Evolutionary conservation across 53 echinoderm and acorn worm genomes (phyloP).

Genomic region (Antedon mediterranea): DNA sequence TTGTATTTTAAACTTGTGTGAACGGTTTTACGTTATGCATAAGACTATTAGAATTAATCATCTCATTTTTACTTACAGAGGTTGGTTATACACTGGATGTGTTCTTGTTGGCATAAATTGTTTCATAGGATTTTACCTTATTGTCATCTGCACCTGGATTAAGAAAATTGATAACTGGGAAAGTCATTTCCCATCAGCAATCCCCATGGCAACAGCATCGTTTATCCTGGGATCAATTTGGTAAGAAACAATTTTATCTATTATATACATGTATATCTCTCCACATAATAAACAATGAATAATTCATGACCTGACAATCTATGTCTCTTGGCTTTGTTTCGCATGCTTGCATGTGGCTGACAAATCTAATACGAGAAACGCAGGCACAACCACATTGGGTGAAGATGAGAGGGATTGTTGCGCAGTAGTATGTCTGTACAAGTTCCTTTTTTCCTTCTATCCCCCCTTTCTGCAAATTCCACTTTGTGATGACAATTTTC

Average conservation of each 20-base stretch:
- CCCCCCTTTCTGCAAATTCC: background rate
- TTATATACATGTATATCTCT: too few species aligned
- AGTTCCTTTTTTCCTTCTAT: too few species aligned
- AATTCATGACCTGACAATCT: too few species aligned
- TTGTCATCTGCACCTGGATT: conserved; percentile 72
- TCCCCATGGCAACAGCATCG: conserved; percentile 76
- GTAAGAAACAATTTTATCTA: conserved; percentile 24
- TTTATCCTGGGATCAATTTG: conserved; percentile 68
- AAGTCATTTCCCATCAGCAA: conserved; percentile 54
- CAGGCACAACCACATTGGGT: too few species aligned
- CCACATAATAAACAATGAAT: too few species aligned
- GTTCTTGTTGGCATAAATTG: conserved; percentile 49
- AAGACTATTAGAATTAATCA: too few species aligned
- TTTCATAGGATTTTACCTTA: conserved; percentile 65
- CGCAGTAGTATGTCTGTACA: too few species aligned
- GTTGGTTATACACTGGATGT: conserved; percentile 63
- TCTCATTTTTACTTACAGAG: conserved; percentile 20
- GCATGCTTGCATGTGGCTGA: too few species aligned
- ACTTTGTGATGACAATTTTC: background rate
- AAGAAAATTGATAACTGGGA: conserved; percentile 87
- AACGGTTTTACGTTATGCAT: background rate
- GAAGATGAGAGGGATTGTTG: too few species aligned
- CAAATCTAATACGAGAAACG: too few species aligned
- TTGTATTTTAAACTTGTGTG: background rate
- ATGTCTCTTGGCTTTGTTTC: too few species aligned